These are phyloP conservation scores for Belonocnema kinseyi DNA, from an alignment of 1,140 invertebrate species.

Conservation along the genomic window DNA sequence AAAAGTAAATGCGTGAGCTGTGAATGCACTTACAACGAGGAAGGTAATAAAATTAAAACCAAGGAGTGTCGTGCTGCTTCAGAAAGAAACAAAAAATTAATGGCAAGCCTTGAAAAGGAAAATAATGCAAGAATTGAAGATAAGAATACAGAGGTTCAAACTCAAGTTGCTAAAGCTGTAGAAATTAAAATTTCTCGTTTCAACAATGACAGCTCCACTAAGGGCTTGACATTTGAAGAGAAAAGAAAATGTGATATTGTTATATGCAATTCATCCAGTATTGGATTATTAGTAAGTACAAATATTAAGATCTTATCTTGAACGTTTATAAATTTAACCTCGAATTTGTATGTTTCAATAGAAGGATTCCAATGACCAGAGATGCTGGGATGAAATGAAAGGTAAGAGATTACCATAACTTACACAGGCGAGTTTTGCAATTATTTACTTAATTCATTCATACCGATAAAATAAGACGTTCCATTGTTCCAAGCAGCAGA, in stretches of 20 bases:
- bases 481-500: not conserved
- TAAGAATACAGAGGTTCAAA: too few species aligned
- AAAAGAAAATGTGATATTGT: not conserved
- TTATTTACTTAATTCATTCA: constrained; percentile 24
- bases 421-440: constrained; percentile 25
- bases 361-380: not conserved
- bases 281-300: not conserved
- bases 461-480: constrained; percentile 15
- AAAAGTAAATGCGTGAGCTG: not conserved
- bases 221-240: not conserved
- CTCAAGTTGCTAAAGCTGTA: too few species aligned
- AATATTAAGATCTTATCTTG: not conserved
- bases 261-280: not conserved
- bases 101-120: not conserved
- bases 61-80: not conserved
- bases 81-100: not conserved
- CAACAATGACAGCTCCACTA: not conserved
- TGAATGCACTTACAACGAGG: not conserved
- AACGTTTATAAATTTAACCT: not conserved
- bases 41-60: not conserved
- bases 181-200: not conserved
- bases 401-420: constrained; percentile 17
- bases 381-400: not conserved
- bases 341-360: not conserved
- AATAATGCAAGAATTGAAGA: not conserved